These are phyloP conservation scores for Drosophila sechellia DNA, from an alignment of 1,140 invertebrate genomes.

Conservation along the genomic window DNA sequence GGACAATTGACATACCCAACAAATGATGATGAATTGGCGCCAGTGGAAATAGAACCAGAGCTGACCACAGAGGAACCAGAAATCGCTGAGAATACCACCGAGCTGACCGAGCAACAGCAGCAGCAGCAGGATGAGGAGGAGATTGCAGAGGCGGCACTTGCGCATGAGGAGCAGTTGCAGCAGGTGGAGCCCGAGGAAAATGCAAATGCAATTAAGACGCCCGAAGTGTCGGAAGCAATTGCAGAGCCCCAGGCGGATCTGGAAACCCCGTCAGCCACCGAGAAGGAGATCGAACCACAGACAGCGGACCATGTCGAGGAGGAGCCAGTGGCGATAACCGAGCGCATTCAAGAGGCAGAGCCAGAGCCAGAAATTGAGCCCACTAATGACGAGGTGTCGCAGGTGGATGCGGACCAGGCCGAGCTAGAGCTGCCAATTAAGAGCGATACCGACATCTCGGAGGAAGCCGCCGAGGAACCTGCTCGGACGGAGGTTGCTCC, in stretches of 20 bases:
- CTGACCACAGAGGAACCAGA: conserved; percentile 57
- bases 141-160: background rate
- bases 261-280: conserved; percentile 7
- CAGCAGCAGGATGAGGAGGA: conserved; percentile 7
- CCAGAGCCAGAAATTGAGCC: conserved; percentile 12
- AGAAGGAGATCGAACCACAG: conserved; percentile 19
- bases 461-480: conserved; percentile 30
- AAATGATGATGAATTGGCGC: conserved; percentile 84
- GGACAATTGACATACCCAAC: conserved; percentile 80
- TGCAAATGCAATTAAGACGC: conserved; percentile 80
- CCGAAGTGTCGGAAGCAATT: conserved; percentile 77
- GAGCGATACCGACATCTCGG: conserved; percentile 30
- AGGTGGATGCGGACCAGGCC: conserved; percentile 37
- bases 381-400: conserved; percentile 62
- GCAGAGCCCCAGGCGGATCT: conserved; percentile 36
- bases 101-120: conserved; percentile 10
- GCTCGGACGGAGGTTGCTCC: conserved; percentile 22
- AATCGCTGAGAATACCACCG: conserved; percentile 31
- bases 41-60: conserved; percentile 45
- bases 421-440: conserved; percentile 35
- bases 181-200: conserved; percentile 47
- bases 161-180: conserved; percentile 4
- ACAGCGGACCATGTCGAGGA: conserved; percentile 13
- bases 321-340: conserved; percentile 10
- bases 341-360: conserved; percentile 8